phyloP scores from a whole-genome alignment of 2,113 vertebrate genomes.

The Talpa occidentalis region DNA sequence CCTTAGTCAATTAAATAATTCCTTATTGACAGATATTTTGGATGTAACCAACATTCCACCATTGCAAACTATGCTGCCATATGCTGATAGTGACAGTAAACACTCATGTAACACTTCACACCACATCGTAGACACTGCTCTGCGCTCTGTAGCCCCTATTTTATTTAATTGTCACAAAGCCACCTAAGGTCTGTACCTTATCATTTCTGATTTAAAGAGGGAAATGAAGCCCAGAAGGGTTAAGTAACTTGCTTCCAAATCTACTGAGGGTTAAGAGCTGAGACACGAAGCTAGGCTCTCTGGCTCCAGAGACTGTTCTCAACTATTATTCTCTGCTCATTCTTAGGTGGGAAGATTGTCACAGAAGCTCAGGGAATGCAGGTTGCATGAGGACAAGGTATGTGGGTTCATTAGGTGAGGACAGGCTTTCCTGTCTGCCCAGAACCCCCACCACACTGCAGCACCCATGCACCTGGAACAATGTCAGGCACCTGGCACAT shows the following conservation, averaged over 20 bases:
- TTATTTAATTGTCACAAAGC: background rate
- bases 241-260: background rate
- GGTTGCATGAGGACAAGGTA: background rate
- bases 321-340: background rate
- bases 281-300: background rate
- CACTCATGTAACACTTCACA: fast-evolving
- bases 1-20: background rate
- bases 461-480: background rate
- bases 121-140: background rate
- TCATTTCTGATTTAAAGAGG: background rate
- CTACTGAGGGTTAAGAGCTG: background rate
- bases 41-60: background rate
- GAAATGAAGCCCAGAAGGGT: background rate
- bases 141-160: background rate
- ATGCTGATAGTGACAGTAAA: background rate
- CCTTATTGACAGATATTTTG: background rate
- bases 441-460: background rate
- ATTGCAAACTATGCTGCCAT: fast-evolving
- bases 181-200: background rate
- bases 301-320: background rate
- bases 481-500: background rate
- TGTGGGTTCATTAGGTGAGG: too few species aligned
- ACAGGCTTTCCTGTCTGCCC: background rate
- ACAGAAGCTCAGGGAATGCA: background rate
- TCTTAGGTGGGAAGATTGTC: background rate